Conservation (phyloP, 1,140 invertebrate species). For the Trichogramma pretiosum region DNA sequence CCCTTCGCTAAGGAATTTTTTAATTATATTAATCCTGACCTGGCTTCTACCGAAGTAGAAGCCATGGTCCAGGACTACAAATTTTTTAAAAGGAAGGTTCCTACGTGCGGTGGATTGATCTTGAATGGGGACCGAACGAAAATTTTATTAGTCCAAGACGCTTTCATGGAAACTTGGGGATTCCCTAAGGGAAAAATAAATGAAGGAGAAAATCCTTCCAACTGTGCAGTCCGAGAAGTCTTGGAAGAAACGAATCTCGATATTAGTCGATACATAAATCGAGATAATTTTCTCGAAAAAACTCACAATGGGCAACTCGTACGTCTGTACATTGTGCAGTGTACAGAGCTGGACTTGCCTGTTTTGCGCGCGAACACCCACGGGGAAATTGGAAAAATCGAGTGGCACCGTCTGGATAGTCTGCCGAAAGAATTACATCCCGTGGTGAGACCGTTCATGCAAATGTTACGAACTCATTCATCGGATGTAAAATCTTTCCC, state of each 20-base stretch:
- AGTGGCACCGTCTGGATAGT: constrained; percentile 85
- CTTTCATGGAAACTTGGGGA: constrained; percentile 87
- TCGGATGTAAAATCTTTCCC: too few relatives aligned
- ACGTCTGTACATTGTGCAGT: constrained; percentile 88
- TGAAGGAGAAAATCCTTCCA: constrained; percentile 80
- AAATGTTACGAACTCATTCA: too few relatives aligned
- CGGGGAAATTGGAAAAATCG: constrained; percentile 89
- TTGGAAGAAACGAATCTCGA: constrained; percentile 97
- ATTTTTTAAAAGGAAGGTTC: constrained; percentile 87
- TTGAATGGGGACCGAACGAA: constrained; percentile 76
- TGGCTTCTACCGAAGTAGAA: too few relatives aligned
- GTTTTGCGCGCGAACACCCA: constrained; percentile 85
- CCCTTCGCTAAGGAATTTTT: too few relatives aligned
- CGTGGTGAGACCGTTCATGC: too few relatives aligned
- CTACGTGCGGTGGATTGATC: constrained; percentile 92
- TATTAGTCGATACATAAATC: constrained; percentile 69
- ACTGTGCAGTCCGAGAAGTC: constrained; percentile 89
- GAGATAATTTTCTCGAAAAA: constrained; percentile 79
- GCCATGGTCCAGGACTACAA: too few relatives aligned
- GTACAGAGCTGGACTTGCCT: constrained; percentile 63
- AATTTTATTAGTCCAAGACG: constrained; percentile 87
- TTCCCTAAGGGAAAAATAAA: constrained; percentile 99
- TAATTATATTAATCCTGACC: too few relatives aligned
- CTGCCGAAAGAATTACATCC: too few relatives aligned
- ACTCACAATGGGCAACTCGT: constrained; percentile 80